Conservation (phyloP, 2,888 invertebrate species). For the Lissonota sp. region DNA sequence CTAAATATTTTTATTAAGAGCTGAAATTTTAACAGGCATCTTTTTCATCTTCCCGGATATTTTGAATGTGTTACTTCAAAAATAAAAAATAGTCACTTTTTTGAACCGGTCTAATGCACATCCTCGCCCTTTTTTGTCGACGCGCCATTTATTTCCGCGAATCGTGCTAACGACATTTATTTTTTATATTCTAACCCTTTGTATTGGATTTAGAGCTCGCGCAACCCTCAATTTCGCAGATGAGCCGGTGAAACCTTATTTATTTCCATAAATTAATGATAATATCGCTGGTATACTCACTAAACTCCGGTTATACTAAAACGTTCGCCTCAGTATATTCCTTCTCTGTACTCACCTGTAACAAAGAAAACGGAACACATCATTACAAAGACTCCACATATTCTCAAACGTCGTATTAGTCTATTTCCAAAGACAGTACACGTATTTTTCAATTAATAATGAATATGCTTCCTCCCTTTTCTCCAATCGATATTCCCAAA, state of each 20-base stretch:
- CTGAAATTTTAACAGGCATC: no score
- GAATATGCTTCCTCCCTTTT: conserved; percentile 9
- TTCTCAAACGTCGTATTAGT: conserved; percentile 2
- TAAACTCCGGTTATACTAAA: no score
- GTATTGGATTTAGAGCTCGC: not conserved
- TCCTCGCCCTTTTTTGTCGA: not conserved
- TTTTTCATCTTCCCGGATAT: no score
- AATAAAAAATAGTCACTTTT: no score
- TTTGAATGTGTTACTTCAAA: no score
- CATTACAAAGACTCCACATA: conserved; percentile 24
- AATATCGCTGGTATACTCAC: no score
- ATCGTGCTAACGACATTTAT: conserved; percentile 73
- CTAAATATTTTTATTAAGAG: no score
- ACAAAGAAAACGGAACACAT: conserved; percentile 48
- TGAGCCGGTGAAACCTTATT: no score
- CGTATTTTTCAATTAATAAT: conserved; percentile 18
- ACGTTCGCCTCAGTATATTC: no score
- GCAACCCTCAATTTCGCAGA: no score
- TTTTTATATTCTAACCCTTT: conserved; percentile 70
- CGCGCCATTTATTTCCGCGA: conserved; percentile 66
- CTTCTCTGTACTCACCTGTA: conserved; percentile 65
- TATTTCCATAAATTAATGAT: no score
- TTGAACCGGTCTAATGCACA: no score
- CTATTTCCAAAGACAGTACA: conserved; percentile 20
- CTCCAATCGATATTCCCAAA: conserved; percentile 12